These are phyloP conservation scores for Dipus sagitta DNA, from an alignment of 2,797 vertebrate species.

Conservation along the genomic window DNA sequence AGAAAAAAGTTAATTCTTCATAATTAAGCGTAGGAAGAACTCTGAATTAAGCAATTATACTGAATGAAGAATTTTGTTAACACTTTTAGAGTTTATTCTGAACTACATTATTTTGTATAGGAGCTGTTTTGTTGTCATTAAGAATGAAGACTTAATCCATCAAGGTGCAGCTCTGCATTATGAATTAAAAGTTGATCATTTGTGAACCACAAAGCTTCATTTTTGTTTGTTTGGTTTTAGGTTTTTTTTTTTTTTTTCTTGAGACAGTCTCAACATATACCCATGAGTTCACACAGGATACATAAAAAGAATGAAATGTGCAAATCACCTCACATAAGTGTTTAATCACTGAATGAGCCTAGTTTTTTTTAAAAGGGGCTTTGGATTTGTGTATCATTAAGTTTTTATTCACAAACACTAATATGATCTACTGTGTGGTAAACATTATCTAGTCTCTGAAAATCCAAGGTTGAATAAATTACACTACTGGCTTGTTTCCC, in stretches of 20 bases:
- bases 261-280: neutral
- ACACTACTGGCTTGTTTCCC: neutral
- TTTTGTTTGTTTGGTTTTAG: neutral
- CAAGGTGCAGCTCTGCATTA: neutral
- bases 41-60: constrained; percentile 37
- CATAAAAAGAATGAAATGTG: constrained; percentile 43
- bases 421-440: neutral
- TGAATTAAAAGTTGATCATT: constrained; percentile 45
- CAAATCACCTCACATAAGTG: neutral
- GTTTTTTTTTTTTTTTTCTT: neutral
- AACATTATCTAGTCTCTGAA: neutral
- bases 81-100: constrained; percentile 37
- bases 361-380: neutral
- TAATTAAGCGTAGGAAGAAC: constrained; percentile 32
- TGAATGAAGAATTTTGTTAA: constrained; percentile 65
- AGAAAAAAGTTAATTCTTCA: constrained; percentile 14
- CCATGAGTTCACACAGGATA: neutral
- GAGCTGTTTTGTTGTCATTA: constrained; percentile 43
- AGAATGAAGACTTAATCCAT: constrained; percentile 2
- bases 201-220: neutral
- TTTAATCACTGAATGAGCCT: constrained; percentile 1
- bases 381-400: constrained; percentile 25
- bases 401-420: constrained; percentile 36
- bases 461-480: neutral
- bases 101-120: constrained; percentile 43